Evolutionary conservation across 2,888 invertebrate species (phyloP).

Genomic region (Acleris holmiana): DNA sequence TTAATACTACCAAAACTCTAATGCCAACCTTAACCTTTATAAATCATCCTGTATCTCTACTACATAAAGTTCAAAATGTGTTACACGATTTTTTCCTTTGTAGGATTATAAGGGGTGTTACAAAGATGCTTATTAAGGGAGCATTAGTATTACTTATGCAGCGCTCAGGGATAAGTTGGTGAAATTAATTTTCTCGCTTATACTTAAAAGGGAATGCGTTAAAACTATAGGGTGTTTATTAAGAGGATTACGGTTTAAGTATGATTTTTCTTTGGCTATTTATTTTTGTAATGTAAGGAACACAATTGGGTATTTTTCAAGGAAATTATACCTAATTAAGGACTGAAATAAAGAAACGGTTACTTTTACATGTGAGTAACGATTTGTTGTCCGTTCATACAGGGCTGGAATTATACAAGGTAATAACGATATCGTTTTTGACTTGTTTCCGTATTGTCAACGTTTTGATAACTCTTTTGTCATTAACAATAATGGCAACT

Average conservation of each 20-base stretch:
- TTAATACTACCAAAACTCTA: slow-evolving; percentile 13
- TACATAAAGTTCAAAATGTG: slow-evolving; percentile 26
- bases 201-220: slow-evolving; percentile 23
- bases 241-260: slow-evolving; percentile 8
- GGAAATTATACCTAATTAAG: too few relatives aligned
- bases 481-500: too few relatives aligned
- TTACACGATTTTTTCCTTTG: slow-evolving; percentile 21
- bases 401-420: too few relatives aligned
- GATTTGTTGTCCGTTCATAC: too few relatives aligned
- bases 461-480: too few relatives aligned
- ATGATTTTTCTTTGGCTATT: too few relatives aligned
- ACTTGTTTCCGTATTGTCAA: too few relatives aligned
- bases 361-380: too few relatives aligned
- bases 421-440: too few relatives aligned
- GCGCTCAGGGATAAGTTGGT: slow-evolving; percentile 20
- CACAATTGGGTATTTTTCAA: too few relatives aligned
- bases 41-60: neutral
- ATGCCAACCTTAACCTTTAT: slow-evolving; percentile 13
- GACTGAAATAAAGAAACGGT: too few relatives aligned
- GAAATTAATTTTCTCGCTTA: slow-evolving; percentile 29
- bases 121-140: slow-evolving; percentile 27
- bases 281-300: too few relatives aligned
- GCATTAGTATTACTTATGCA: slow-evolving; percentile 29
- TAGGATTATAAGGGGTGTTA: slow-evolving; percentile 31
- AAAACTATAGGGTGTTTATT: slow-evolving; percentile 36